Percentiles rank a stretch among this genome's conserved stretches.
Evolutionary conservation across 2,797 vertebrate species (phyloP).

Genomic region (Diglossa cyanea): DNA sequence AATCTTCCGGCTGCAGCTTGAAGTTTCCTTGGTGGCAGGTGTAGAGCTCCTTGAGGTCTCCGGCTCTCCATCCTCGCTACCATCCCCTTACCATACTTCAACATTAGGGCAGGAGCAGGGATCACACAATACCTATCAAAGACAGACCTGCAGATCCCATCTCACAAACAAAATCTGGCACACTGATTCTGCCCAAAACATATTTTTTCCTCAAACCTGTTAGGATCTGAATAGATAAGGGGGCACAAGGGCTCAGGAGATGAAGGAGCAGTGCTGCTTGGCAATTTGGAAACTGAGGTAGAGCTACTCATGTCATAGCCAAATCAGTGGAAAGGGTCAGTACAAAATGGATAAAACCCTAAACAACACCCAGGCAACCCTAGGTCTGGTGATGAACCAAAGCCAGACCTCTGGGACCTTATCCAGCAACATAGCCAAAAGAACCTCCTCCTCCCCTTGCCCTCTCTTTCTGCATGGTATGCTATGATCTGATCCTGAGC

Average conservation of each 20-base stretch:
- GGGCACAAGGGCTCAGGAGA: not conserved
- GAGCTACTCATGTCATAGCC: not conserved
- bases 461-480: not conserved
- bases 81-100: not conserved
- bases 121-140: fast-evolving
- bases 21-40: not conserved
- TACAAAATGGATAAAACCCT: not conserved
- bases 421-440: not conserved
- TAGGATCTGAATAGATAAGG: not conserved
- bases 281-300: not conserved
- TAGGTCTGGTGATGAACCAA: not conserved
- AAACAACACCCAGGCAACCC: not conserved
- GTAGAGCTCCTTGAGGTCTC: not conserved
- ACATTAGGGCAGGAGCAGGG: not conserved
- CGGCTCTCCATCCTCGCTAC: fast-evolving
- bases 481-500: not conserved
- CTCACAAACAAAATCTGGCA: not conserved
- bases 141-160: fast-evolving
- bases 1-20: not conserved
- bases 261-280: not conserved
- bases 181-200: not conserved
- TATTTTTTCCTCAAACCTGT: not conserved
- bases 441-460: not conserved
- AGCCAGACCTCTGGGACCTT: not conserved
- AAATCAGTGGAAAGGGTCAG: not conserved